phyloP scores from a whole-genome alignment of 2,888 invertebrate species.

The Eupithecia subumbrata region DNA sequence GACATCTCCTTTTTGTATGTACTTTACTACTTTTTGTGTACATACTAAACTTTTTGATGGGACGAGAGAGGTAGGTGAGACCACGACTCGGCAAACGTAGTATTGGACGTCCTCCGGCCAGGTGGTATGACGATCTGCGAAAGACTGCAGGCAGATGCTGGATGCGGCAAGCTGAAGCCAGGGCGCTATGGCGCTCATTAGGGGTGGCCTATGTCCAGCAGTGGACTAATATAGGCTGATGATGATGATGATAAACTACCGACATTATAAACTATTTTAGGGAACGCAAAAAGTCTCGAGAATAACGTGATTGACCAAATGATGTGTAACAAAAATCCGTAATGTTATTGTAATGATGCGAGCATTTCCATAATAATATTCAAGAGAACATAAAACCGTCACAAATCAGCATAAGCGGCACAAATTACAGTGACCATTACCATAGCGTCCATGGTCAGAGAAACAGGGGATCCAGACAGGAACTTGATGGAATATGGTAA shows the following conservation, averaged over 20 bases:
- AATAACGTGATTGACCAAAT: conserved; percentile 35
- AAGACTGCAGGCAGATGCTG: too few relatives aligned
- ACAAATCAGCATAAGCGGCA: conserved; percentile 38
- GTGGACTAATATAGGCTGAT: too few relatives aligned
- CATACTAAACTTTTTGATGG: too few relatives aligned
- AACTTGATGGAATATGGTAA: conserved; percentile 14
- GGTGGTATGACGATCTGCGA: too few relatives aligned
- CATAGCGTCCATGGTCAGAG: conserved; percentile 27
- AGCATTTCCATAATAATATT: conserved; percentile 42
- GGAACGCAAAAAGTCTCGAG: conserved; percentile 20
- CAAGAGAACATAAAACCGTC: conserved; percentile 33
- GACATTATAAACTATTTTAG: conserved; percentile 7
- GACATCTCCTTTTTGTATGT: too few relatives aligned
- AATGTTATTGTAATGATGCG: conserved; percentile 63
- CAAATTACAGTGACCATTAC: conserved; percentile 38
- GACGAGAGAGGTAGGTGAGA: too few relatives aligned
- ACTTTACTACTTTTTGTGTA: too few relatives aligned
- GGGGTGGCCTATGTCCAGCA: too few relatives aligned
- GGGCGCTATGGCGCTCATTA: too few relatives aligned
- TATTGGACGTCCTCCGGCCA: too few relatives aligned
- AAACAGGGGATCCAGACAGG: not conserved
- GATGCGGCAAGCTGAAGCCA: too few relatives aligned
- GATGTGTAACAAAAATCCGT: conserved; percentile 63
- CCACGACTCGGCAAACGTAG: too few relatives aligned
- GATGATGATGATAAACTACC: not conserved